Evolutionary conservation across 1,140 invertebrate genomes (phyloP).

Genomic region (Ectropis grisescens): DNA sequence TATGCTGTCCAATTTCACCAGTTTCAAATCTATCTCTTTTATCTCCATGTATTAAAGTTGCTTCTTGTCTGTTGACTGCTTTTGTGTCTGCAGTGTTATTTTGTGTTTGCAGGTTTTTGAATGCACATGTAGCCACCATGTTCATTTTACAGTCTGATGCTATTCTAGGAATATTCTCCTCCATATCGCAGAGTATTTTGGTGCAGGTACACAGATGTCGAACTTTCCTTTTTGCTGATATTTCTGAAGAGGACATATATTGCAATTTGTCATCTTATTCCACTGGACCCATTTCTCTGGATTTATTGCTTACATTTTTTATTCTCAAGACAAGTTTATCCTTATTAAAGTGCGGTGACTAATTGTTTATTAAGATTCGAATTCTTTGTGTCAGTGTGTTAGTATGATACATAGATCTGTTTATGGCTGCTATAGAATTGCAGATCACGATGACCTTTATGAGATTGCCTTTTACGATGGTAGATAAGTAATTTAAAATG

Average conservation of each 20-base stretch:
- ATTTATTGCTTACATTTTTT: slow-evolving; percentile 38
- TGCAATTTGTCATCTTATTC: slow-evolving; percentile 42
- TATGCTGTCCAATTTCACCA: slow-evolving; percentile 1
- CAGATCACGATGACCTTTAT: too few relatives aligned
- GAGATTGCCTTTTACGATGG: too few relatives aligned
- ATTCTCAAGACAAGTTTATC: slow-evolving; percentile 29
- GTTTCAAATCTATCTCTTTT: too few relatives aligned
- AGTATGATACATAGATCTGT: slow-evolving; percentile 5
- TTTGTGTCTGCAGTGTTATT: slow-evolving; percentile 12
- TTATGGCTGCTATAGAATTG: too few relatives aligned
- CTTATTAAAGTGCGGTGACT: slow-evolving; percentile 39
- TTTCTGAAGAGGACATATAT: slow-evolving; percentile 18
- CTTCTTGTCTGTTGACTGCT: slow-evolving; percentile 2
- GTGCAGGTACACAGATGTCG: slow-evolving; percentile 61
- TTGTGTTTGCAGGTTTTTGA: slow-evolving; percentile 34
- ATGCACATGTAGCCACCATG: slow-evolving; percentile 49
- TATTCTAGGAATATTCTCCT: slow-evolving; percentile 63
- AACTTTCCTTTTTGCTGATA: slow-evolving; percentile 34
- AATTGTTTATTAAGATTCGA: slow-evolving; percentile 29
- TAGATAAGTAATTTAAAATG: too few relatives aligned
- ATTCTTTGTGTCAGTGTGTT: slow-evolving; percentile 24
- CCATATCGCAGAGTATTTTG: slow-evolving; percentile 47
- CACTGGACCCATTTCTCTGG: slow-evolving; percentile 26
- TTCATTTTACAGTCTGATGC: slow-evolving; percentile 65
- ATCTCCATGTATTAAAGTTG: neutral